Percentiles rank a stretch among this genome's conserved stretches.
Evolutionary conservation across 1,140 invertebrate species (phyloP).

Genomic region (Thrips palmi): DNA sequence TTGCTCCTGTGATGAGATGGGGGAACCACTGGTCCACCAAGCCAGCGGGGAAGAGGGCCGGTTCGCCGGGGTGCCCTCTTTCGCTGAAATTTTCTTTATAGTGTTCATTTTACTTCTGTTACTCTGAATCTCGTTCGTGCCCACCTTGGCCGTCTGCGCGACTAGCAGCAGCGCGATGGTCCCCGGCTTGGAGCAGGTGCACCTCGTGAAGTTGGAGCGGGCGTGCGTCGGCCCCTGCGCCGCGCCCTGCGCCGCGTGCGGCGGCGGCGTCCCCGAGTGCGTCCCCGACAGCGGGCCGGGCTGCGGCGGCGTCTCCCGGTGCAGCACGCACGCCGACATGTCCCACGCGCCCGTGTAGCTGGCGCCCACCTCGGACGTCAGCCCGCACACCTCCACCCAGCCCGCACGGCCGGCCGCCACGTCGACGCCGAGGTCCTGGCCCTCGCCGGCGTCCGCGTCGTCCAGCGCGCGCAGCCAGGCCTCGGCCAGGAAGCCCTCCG

Average conservation of each 20-base stretch:
- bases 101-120: neutral
- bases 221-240: conserved; percentile 5
- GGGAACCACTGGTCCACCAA: neutral
- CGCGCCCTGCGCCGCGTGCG: conserved; percentile 2
- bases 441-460: too few species aligned
- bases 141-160: conserved; percentile 1
- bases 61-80: neutral
- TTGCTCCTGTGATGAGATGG: neutral
- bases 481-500: too few species aligned
- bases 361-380: conserved; percentile 10
- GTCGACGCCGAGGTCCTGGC: too few species aligned
- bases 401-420: too few species aligned
- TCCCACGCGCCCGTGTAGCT: too few species aligned
- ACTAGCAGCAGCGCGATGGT: conserved; percentile 12
- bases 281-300: conserved; percentile 12
- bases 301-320: conserved; percentile 1
- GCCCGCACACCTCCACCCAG: too few species aligned
- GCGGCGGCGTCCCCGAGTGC: conserved; percentile 8
- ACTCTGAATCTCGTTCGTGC: neutral
- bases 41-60: neutral
- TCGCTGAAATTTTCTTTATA: neutral
- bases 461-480: too few species aligned
- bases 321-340: too few species aligned
- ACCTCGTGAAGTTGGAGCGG: conserved; percentile 7
- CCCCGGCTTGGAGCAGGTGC: conserved; percentile 11